Evolutionary conservation across 2,113 vertebrate genomes (phyloP), one percentile per base, ranked within the genome.

Genomic region (Amia ocellicauda): DNA sequence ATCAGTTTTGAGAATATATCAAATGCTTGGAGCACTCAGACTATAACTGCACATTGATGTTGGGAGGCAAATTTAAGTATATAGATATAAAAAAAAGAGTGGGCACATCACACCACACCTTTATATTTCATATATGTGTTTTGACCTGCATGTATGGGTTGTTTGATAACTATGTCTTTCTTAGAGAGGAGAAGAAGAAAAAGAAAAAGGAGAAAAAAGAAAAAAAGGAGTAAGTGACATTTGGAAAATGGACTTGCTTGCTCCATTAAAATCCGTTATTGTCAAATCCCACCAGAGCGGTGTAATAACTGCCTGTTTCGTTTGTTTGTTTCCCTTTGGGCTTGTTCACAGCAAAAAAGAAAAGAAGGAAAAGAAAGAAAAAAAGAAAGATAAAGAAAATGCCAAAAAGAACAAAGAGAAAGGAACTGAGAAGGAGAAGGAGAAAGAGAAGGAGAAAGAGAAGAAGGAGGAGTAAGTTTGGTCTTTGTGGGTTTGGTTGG

Each of bases 201-300:
- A 78, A 86, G 61, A 89, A 91, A 67, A 86, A 90, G 71, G 82
- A 90, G 81, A 83, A 90, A 80, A 80, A 85, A 73, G 80, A 91
- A 82, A 83, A 83, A 74, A 86, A 89, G 73, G 87, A 85, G 77
- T 66, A 66, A 73, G 40, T 7, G 13, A 54, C 11, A 36, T 36
- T 11, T 36, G 31, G 31, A 36, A 36, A 36, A 36, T 7, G n/a
- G n/a, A n/a, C n/a, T 7, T 36, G 31, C 11, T 36, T 36, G 31
- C 11, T 36, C 31, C 11, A 11, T 7, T 36, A 9, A 8, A 23
- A 2, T 14, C n/a, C 24, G 20, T 24, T 13, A 24, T 22, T 54
- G n/a, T 54, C 5, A 23, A 5, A 9, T 50, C 17, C n/a, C n/a
- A n/a, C n/a, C n/a, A n/a, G n/a, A n/a, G n/a, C n/a, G n/a, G n/a